These are phyloP conservation scores for Oreortyx pictus DNA, from an alignment of 2,797 vertebrate species.

Conservation along the genomic window DNA sequence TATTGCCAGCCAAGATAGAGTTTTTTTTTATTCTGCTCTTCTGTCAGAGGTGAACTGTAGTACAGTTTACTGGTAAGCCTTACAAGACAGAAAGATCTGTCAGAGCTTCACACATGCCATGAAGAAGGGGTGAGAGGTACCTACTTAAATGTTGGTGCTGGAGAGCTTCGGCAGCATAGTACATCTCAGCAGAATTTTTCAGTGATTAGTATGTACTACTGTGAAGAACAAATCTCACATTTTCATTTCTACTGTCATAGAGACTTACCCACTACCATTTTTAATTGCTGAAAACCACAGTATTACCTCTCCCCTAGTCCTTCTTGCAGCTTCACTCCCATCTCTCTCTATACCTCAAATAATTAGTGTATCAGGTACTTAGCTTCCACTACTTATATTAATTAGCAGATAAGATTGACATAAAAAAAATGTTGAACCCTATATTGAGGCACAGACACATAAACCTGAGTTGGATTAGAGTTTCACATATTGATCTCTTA, in stretches of 20 bases:
- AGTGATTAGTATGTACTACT: rapidly evolving
- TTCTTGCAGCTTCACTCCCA: neutral
- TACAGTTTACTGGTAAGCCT: neutral
- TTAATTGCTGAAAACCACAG: neutral
- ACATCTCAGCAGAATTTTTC: neutral
- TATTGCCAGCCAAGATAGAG: neutral
- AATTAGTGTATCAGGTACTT: rapidly evolving
- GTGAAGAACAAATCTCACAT: neutral
- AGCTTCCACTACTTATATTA: neutral
- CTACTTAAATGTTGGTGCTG: neutral
- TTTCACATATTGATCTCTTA: neutral
- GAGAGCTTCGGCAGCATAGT: neutral
- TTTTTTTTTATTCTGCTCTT: neutral
- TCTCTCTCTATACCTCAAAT: neutral
- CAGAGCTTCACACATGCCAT: neutral
- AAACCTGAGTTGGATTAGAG: neutral
- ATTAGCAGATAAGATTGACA: neutral
- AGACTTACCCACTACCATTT: neutral
- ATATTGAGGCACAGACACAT: neutral
- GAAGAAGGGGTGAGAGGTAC: neutral
- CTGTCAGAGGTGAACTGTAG: rapidly evolving
- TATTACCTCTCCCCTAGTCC: neutral
- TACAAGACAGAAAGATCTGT: neutral
- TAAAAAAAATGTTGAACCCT: neutral
- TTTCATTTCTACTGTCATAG: neutral